phyloP scores from a whole-genome alignment of 2,797 vertebrate genomes.

The Danionella dracula region DNA sequence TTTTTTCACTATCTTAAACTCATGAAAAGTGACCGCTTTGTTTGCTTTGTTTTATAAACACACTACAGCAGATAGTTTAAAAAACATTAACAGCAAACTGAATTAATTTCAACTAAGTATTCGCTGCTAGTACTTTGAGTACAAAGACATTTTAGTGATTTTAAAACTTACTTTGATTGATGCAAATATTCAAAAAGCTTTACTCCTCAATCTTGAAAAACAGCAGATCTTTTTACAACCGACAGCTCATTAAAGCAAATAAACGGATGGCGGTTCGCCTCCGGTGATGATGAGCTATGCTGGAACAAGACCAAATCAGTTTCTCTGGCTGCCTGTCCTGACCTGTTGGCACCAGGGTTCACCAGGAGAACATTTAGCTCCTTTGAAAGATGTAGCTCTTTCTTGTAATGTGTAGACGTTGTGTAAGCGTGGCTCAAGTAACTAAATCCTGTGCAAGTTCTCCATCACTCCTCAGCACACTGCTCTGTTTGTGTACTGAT shows the following conservation, averaged over 20 bases:
- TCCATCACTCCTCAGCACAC: conserved; percentile 9
- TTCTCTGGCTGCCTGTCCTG: conserved; percentile 12
- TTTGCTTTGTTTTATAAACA: no score
- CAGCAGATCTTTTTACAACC: not conserved
- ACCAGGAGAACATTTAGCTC: not conserved
- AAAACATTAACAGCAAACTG: no score
- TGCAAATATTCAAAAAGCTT: no score
- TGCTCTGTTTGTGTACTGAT: conserved; percentile 14
- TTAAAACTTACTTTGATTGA: no score
- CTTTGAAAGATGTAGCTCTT: not conserved
- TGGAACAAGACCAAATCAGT: conserved; percentile 20
- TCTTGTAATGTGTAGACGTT: conserved; percentile 29
- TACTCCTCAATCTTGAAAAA: no score
- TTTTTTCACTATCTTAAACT: no score
- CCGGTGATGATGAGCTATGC: not conserved
- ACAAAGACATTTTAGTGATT: no score
- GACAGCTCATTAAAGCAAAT: not conserved
- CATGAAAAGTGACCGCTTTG: no score
- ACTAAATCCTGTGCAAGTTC: conserved; percentile 8
- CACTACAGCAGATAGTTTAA: no score
- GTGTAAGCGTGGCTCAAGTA: conserved; percentile 16
- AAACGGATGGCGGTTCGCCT: not conserved
- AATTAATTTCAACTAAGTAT: no score
- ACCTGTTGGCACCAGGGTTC: conserved; percentile 3
- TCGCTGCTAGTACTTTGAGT: no score